Percentiles rank a stretch among this genome's conserved stretches.
phyloP scores from a whole-genome alignment of 2,888 invertebrate species.

The Piscicola geometra region DNA sequence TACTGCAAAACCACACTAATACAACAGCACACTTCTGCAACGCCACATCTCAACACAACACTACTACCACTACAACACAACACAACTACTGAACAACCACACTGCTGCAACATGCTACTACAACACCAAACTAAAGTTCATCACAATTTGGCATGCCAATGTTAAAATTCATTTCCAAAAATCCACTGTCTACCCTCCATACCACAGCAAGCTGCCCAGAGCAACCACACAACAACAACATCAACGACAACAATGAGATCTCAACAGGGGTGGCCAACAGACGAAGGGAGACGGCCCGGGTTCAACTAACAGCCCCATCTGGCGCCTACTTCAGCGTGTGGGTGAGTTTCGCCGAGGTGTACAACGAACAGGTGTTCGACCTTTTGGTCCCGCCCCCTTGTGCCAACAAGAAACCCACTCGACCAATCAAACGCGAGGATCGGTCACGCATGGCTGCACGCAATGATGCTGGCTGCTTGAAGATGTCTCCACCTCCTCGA shows the following conservation, averaged over 20 bases:
- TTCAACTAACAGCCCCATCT: slow-evolving; percentile 42
- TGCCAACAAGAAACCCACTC: neutral
- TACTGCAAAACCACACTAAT: too few species aligned
- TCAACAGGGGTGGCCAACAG: slow-evolving; percentile 44
- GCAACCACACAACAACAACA: slow-evolving; percentile 10
- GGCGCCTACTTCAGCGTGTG: slow-evolving; percentile 61
- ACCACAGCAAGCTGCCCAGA: neutral
- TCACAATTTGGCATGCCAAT: too few species aligned
- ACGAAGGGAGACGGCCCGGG: slow-evolving; percentile 48
- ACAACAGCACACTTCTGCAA: too few species aligned
- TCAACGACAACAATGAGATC: slow-evolving; percentile 1
- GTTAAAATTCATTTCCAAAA: too few species aligned
- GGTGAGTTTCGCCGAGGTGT: slow-evolving; percentile 84
- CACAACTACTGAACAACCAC: neutral
- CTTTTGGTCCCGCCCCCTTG: slow-evolving; percentile 62
- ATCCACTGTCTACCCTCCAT: too few species aligned
- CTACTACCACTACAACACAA: too few species aligned
- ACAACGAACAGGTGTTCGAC: slow-evolving; percentile 84
- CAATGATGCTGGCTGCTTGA: slow-evolving; percentile 46
- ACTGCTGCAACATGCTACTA: too few species aligned
- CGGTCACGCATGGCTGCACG: neutral
- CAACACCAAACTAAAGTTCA: too few species aligned
- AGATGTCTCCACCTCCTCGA: slow-evolving; percentile 57
- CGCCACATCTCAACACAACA: too few species aligned
- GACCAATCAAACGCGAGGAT: neutral